phyloP scores from a whole-genome alignment of 1,140 invertebrate genomes.

The Sesamia nonagrioides region DNA sequence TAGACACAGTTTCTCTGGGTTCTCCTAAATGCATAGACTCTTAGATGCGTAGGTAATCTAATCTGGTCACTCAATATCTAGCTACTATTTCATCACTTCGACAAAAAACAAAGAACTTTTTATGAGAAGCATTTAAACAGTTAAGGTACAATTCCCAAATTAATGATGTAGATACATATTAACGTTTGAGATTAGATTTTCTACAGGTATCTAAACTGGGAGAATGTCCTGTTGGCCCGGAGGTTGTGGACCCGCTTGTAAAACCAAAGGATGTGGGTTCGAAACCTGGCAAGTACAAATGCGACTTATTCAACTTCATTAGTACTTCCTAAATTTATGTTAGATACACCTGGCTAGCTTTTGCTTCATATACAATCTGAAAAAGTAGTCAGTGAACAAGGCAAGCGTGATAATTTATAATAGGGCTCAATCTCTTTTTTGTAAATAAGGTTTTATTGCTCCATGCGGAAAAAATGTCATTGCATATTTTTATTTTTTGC shows the following conservation, averaged over 20 bases:
- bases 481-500: no score
- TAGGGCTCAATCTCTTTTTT: no score
- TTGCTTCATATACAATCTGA: background rate
- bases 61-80: no score
- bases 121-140: no score
- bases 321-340: background rate
- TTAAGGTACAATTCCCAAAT: background rate
- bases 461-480: no score
- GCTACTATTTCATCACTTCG: no score
- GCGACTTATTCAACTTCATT: background rate
- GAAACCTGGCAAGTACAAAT: constrained; percentile 28
- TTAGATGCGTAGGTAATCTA: no score
- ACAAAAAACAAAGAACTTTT: no score
- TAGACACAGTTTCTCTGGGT: no score
- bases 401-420: no score
- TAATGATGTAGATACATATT: background rate
- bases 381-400: background rate
- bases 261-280: background rate
- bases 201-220: background rate
- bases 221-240: background rate
- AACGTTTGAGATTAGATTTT: constrained; percentile 25
- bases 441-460: no score
- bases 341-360: background rate
- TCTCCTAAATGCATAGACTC: no score
- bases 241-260: background rate